Evolutionary conservation across 2,888 invertebrate genomes (phyloP).

Genomic region (Tinea semifulvella): DNA sequence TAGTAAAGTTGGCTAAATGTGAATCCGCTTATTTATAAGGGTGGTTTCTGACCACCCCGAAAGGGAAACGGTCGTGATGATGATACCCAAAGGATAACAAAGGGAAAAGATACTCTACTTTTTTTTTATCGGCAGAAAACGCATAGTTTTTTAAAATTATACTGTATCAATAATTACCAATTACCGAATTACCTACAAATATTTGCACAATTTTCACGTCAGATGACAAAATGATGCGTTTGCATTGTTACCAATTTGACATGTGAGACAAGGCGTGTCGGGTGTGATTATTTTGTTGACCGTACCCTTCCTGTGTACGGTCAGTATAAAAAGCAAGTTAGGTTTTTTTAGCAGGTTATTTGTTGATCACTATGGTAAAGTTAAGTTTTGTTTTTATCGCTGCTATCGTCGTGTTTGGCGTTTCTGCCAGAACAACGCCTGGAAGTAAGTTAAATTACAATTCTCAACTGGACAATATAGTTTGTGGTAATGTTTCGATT

Average conservation of each 20-base stretch:
- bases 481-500: too few relatives aligned
- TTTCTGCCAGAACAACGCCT: background rate
- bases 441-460: background rate
- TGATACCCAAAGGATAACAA: background rate
- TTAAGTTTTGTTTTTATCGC: background rate
- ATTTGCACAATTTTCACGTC: too few relatives aligned
- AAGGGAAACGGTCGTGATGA: too few relatives aligned
- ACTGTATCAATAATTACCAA: too few relatives aligned
- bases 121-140: too few relatives aligned
- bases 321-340: background rate
- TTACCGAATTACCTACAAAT: too few relatives aligned
- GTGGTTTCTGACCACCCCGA: too few relatives aligned
- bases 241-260: conserved; percentile 4
- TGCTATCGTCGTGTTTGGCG: background rate
- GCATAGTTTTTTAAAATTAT: too few relatives aligned
- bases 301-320: background rate
- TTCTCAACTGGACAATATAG: too few relatives aligned
- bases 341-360: background rate
- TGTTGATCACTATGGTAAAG: background rate
- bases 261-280: background rate
- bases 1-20: too few relatives aligned
- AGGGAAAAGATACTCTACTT: background rate
- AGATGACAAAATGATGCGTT: too few relatives aligned
- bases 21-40: too few relatives aligned
- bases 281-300: background rate